Base-by-base conservation (phyloP, 2,113 vertebrate species). In the Tautogolabrus adspersus region DNA sequence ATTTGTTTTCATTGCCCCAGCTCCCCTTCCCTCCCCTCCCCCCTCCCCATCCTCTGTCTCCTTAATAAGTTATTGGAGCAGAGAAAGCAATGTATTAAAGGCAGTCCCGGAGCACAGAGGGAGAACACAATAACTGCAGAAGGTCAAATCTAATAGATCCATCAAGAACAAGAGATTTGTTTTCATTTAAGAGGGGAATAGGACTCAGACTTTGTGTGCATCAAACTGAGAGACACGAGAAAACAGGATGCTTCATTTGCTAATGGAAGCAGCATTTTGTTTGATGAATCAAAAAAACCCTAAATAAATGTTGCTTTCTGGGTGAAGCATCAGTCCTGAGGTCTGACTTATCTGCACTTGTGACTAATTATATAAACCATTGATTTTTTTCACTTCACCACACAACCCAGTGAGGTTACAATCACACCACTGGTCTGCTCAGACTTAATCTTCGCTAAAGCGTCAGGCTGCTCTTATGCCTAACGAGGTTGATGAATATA, bases 21-120 rank as follows among this genome's bases (percentile, higher is more conserved):
- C 93, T 94, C 93, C 90, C 90, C 91, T 93, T 84, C 75, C 85
- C 74, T 0, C 65, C 82, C 92, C 30, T 34, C 30, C 30, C 30
- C 90, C 38, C 44, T 13, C 56, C 64, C 56, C 21, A 38, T 84
- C 61, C 37, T 66, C 57, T 78, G 66, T 62, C 63, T 90, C 51
- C 77, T 73, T 85, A 83, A 86, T 88, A 87, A 87, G 82, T 89
- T 88, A 84, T 90, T 83, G 69, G 81, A 89, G 88, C 81, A 75
- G 82, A 87, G 55, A 86, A 89, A 72, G 49, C 37, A 77, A 66
- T 67, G 87, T 79, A 77, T 82, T 71, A 79, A 75, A 70, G n/a
- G 16, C 63, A 19, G 63, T 84, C 75, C 26, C 23, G 3, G 71
- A 76, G 79, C 81, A 37, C 68, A 26, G 66, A 51, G 13, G 61